Evolutionary conservation across 2,888 invertebrate genomes (phyloP), one percentile per base, ranked within the genome.

Genomic region (Pristionchus entomophagus): DNA sequence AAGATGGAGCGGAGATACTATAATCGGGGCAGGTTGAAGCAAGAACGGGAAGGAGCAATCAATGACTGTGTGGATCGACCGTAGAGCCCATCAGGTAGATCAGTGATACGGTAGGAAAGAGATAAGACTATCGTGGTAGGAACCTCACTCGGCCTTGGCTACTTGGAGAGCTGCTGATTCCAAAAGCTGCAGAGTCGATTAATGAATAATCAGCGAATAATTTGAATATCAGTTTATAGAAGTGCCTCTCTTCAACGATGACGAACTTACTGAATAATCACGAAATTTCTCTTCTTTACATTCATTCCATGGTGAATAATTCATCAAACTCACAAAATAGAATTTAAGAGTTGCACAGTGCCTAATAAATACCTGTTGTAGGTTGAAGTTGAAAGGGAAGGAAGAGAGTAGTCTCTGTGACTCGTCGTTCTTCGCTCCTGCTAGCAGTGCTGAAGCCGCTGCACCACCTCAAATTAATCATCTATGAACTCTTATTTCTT

Each of bases 141-240:
- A 81, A 6, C 26, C 22, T 45, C 59, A 82, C 35, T 83, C 81
- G 41, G 82, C 73, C 22, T 65, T 83, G 22, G 85, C 86, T 29
- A 87, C 88, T 29, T 85, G 77, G n/a, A 88, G 78, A 26, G 89
- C 89, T 10, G 90, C 90, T 4, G 89, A 88, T 62, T 90, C 90
- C 77, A 90, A 87, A 59, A 90, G 81, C 87, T 88, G 86, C 35
- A 88, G 77, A 6, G n/a, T 77, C 29, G 29, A 26, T 59, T 29
- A n/a, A n/a, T n/a, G n/a, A n/a, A n/a, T n/a, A n/a, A n/a, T n/a
- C n/a, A n/a, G n/a, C n/a, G n/a, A n/a, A n/a, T n/a, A n/a, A n/a
- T n/a, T n/a, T n/a, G n/a, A n/a, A n/a, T n/a, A n/a, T n/a, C n/a
- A n/a, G n/a, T n/a, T n/a, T n/a, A n/a, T n/a, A n/a, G n/a, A n/a